Evolutionary conservation across 1,140 invertebrate species (phyloP).

Genomic region (Drosophila subobscura): DNA sequence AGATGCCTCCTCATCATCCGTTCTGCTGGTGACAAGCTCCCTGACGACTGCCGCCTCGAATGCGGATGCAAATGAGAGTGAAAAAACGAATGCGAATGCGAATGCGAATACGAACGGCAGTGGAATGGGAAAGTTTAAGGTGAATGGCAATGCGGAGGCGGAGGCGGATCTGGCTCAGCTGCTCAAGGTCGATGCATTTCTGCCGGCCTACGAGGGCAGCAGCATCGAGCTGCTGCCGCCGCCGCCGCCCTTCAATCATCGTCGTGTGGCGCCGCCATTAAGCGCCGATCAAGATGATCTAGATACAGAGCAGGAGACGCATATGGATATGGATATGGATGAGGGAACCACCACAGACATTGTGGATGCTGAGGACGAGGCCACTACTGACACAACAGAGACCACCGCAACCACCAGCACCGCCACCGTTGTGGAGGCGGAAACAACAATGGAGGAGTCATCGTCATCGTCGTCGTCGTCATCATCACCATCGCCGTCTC

Average conservation of each 20-base stretch:
- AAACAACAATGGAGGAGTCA: slow-evolving; percentile 22
- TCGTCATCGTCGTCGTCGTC: neutral
- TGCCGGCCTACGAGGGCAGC: slow-evolving; percentile 58
- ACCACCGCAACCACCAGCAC: neutral
- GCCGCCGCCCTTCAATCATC: slow-evolving; percentile 56
- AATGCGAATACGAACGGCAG: neutral
- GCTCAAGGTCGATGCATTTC: slow-evolving; percentile 75
- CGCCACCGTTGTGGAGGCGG: slow-evolving; percentile 23
- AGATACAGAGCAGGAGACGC: neutral
- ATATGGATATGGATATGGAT: neutral
- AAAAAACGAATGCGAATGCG: neutral
- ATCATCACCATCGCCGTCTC: slow-evolving; percentile 6
- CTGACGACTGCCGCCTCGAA: slow-evolving; percentile 13
- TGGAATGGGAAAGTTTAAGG: neutral
- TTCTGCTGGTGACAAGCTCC: slow-evolving; percentile 61
- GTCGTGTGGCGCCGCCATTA: slow-evolving; percentile 60
- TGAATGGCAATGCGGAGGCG: slow-evolving; percentile 8
- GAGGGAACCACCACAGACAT: slow-evolving; percentile 52
- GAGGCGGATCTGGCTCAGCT: slow-evolving; percentile 63
- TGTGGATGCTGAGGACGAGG: slow-evolving; percentile 18
- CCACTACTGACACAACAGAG: slow-evolving; percentile 20
- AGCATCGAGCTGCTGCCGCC: slow-evolving; percentile 43
- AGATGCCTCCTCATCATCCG: slow-evolving; percentile 2
- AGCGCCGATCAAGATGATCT: slow-evolving; percentile 39
- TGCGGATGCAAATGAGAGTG: slow-evolving; percentile 15